Evolutionary conservation across 2,888 invertebrate genomes (phyloP).

Genomic region (Aphidius colemani): DNA sequence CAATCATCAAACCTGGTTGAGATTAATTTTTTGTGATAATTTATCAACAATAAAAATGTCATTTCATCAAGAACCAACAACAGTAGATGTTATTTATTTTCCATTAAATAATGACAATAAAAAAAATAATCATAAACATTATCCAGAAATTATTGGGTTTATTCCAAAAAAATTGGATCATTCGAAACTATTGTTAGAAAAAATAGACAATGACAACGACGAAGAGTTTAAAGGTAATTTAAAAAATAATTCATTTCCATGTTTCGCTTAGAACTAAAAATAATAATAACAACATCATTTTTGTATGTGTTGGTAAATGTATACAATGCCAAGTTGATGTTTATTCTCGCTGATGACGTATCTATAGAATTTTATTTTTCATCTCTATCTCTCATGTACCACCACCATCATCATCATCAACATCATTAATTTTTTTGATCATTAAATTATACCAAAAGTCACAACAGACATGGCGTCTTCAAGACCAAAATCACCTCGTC

Average conservation of each 20-base stretch:
- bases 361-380: constrained; percentile 8
- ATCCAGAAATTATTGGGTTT: constrained; percentile 27
- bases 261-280: neutral
- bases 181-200: neutral
- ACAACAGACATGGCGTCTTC: constrained; percentile 70
- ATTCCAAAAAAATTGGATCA: constrained; percentile 21
- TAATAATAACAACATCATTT: neutral
- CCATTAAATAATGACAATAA: no score
- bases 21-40: no score
- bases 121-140: neutral
- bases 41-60: no score
- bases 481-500: constrained; percentile 83
- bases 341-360: constrained; percentile 28
- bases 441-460: constrained; percentile 31
- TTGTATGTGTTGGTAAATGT: neutral
- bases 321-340: constrained; percentile 14
- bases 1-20: no score
- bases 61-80: no score
- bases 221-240: constrained; percentile 2
- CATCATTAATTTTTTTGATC: neutral
- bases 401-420: no score
- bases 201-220: neutral
- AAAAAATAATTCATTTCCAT: neutral
- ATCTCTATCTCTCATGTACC: no score
- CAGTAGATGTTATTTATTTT: no score